Base-by-base conservation (phyloP, 2,888 invertebrate species). In the Glyphotaelius pellucidus region DNA sequence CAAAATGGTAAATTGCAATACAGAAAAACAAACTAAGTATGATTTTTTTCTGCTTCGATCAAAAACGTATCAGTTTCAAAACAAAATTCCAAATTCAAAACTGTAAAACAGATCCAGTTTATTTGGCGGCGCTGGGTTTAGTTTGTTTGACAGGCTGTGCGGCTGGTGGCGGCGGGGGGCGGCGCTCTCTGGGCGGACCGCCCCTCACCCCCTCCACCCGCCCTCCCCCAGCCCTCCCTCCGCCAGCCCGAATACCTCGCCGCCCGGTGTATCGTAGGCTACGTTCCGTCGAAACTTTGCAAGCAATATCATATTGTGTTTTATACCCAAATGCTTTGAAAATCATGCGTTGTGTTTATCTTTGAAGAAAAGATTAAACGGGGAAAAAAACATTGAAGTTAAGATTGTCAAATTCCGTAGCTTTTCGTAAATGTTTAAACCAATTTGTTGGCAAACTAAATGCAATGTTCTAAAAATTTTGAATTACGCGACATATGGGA, bases 1-100 rank as follows among this genome's bases (percentile, higher is more conserved):
- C 19, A 52, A 52, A 67, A 19, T 19, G 4, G 52, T 52, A 67
- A 67, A 25, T 4, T 4, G 19, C 15, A 19, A 3, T 1, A 19
- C 5, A 67, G 19, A 5, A 25, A 67, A 25, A 67, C 4, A 67
- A 67, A 19, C 52, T 3, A 52, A 52, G 11, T 15, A 19, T 52
- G 14, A 19, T 67, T 25, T 19, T n/a, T 52, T 67, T 67, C 52
- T 25, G 52, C 19, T 67, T 67, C 52, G 4, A 67, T 19, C 52
- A 67, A 25, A 19, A 67, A 52, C 52, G 19, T 19, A 19, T 52
- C 52, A 19, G 4, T 52, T 52, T 52, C 15, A 67, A 9, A 67
- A 67, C 67, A 86, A 85, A 38, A 85, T 85, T 85, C n/a, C 25
- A 85, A 86, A 86, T 86, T 86, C 42, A 86, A 86, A 86, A 14